These are phyloP conservation scores for Diabrotica virgifera DNA, from an alignment of 1,140 invertebrate genomes.

Conservation along the genomic window DNA sequence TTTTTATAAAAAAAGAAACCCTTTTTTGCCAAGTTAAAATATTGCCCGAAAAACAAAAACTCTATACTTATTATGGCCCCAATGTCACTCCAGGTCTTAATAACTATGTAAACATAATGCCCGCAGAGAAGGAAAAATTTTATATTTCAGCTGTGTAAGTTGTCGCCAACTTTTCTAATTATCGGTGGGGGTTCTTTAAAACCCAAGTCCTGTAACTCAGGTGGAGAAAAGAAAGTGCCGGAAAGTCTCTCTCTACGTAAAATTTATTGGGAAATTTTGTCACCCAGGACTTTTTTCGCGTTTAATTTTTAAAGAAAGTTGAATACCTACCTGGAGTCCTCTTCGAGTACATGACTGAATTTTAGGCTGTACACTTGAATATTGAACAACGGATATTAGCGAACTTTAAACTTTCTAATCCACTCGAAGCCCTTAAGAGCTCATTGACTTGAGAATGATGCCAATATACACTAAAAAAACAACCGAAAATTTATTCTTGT, in stretches of 20 bases:
- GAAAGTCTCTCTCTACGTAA: not conserved
- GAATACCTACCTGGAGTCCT: not conserved
- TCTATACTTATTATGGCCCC: too few relatives aligned
- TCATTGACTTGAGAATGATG: too few relatives aligned
- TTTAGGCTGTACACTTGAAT: not conserved
- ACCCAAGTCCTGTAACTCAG: not conserved
- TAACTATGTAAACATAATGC: too few relatives aligned
- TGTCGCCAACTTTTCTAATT: not conserved
- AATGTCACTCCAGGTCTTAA: too few relatives aligned
- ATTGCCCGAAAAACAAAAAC: too few relatives aligned
- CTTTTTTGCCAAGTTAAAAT: too few relatives aligned
- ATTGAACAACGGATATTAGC: not conserved
- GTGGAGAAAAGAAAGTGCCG: not conserved
- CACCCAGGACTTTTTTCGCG: not conserved
- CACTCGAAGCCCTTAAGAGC: not conserved
- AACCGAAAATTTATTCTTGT: too few relatives aligned
- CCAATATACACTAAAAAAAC: too few relatives aligned
- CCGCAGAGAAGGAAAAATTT: not conserved
- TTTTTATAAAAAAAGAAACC: too few relatives aligned
- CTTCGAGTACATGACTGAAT: not conserved
- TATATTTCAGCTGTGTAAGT: not conserved
- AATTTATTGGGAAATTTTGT: slow-evolving; percentile 3
- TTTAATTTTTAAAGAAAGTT: not conserved
- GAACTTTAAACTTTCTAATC: not conserved
- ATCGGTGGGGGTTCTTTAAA: not conserved